Conservation (phyloP, 2,797 vertebrate species). For the Centropyge bicolor region DNA sequence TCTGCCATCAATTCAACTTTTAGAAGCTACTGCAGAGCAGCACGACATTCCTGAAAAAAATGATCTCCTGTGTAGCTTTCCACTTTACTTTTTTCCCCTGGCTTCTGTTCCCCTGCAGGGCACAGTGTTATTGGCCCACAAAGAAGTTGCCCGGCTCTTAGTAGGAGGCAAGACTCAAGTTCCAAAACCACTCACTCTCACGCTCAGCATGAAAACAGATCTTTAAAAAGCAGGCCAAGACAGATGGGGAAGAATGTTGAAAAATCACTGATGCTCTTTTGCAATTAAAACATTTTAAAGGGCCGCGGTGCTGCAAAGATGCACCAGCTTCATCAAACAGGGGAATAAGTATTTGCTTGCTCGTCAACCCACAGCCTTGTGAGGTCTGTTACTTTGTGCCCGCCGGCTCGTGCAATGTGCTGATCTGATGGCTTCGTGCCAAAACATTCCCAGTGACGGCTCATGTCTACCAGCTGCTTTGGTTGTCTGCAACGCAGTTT, state of each 20-base stretch:
- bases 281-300: conserved; percentile 28
- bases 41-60: conserved; percentile 49
- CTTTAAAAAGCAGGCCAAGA: conserved; percentile 31
- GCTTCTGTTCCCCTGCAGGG: conserved; percentile 64
- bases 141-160: conserved; percentile 64
- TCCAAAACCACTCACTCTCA: conserved; percentile 49
- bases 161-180: conserved; percentile 47
- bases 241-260: not conserved
- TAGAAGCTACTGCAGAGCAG: conserved; percentile 51
- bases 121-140: conserved; percentile 70
- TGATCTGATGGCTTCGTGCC: conserved; percentile 27
- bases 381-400: conserved; percentile 24
- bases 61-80: conserved; percentile 43
- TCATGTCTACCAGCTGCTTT: conserved; percentile 56
- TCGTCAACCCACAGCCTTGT: conserved; percentile 4
- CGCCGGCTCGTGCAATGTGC: not conserved
- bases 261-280: conserved; percentile 30
- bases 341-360: conserved; percentile 17
- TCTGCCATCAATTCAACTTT: conserved; percentile 54
- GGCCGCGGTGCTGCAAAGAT: not conserved
- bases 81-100: conserved; percentile 48
- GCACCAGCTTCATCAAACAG: conserved; percentile 24
- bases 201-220: conserved; percentile 35
- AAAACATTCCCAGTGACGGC: conserved; percentile 27
- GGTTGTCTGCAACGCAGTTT: conserved; percentile 26